These are phyloP conservation scores for Drosophila fungiperda DNA, from an alignment of 2,888 invertebrate species.

Conservation along the genomic window DNA sequence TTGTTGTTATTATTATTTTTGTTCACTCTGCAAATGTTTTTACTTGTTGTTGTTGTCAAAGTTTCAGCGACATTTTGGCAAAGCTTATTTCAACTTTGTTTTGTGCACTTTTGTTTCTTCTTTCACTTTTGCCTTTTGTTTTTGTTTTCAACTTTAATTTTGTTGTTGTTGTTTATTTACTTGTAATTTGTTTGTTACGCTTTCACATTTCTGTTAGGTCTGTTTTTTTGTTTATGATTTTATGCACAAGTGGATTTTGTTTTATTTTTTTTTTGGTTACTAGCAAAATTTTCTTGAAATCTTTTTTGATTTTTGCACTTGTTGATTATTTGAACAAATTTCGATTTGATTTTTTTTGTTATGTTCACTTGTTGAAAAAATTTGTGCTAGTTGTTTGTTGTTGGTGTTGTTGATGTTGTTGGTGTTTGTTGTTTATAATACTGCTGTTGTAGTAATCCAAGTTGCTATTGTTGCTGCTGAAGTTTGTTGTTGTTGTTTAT, in stretches of 20 bases:
- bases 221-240: conserved; percentile 38
- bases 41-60: conserved; percentile 44
- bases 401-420: conserved; percentile 38
- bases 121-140: conserved; percentile 40
- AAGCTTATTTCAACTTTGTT: conserved; percentile 49
- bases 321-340: conserved; percentile 25
- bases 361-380: conserved; percentile 33
- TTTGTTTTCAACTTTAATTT: conserved; percentile 30
- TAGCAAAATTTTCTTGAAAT: conserved; percentile 62
- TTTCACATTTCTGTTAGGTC: conserved; percentile 64
- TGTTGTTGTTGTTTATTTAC: conserved; percentile 25
- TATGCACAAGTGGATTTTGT: conserved; percentile 52
- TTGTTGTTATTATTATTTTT: conserved; percentile 24
- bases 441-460: conserved; percentile 78
- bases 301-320: conserved; percentile 36
- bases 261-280: conserved; percentile 62
- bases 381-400: conserved; percentile 54
- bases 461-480: conserved; percentile 63
- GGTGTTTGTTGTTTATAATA: conserved; percentile 59
- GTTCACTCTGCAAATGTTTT: conserved; percentile 13
- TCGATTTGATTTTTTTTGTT: conserved; percentile 21
- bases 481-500: conserved; percentile 41
- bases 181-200: conserved; percentile 55
- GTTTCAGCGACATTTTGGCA: conserved; percentile 65
- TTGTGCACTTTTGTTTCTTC: conserved; percentile 42